Evolutionary conservation across 2,113 vertebrate genomes (phyloP).

Genomic region (Mobula birostris): DNA sequence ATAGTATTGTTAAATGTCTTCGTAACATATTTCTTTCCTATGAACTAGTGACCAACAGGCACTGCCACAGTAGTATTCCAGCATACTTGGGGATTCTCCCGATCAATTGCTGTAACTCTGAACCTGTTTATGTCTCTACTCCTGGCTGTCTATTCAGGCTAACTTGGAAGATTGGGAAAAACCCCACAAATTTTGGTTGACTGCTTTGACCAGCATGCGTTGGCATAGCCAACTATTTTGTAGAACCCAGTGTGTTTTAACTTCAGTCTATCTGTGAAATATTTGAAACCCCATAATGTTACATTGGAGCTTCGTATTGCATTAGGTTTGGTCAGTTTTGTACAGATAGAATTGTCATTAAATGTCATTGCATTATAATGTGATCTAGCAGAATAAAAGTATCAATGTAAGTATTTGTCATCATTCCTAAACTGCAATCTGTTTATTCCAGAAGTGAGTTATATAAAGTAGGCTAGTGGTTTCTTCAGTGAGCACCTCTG

Average conservation of each 20-base stretch:
- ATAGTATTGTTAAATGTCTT: background rate
- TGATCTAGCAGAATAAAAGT: background rate
- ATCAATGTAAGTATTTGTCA: background rate
- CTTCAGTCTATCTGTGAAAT: background rate
- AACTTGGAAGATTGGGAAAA: background rate
- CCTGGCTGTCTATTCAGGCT: too few species aligned
- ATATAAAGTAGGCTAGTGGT: background rate
- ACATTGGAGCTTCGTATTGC: background rate
- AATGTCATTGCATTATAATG: background rate
- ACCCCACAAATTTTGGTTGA: background rate
- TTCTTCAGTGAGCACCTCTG: background rate
- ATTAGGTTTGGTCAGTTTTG: background rate
- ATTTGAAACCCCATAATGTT: background rate
- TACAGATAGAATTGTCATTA: background rate
- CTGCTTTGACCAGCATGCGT: background rate
- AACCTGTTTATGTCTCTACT: background rate
- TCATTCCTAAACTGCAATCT: background rate
- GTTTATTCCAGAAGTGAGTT: background rate
- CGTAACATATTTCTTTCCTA: background rate
- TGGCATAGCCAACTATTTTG: background rate
- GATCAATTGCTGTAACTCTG: background rate
- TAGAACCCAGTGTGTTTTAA: background rate
- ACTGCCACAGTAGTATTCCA: background rate
- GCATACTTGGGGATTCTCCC: background rate
- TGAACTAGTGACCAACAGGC: background rate